These are phyloP conservation scores for Mamestra configurata DNA, from an alignment of 1,140 invertebrate species.

Conservation along the genomic window DNA sequence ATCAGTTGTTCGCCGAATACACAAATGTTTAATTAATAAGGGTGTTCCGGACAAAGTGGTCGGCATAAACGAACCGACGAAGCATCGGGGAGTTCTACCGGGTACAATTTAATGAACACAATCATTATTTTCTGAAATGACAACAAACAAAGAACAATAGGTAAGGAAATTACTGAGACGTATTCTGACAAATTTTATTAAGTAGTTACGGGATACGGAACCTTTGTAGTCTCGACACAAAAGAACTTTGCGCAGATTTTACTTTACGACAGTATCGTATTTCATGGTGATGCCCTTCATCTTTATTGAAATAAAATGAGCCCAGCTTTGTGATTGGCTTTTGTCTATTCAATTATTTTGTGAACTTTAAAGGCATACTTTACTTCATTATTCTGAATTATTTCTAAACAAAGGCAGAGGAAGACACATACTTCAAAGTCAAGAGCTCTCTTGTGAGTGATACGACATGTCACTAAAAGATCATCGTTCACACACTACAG, in stretches of 20 bases:
- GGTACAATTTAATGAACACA: slow-evolving; percentile 40
- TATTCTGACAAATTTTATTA: slow-evolving; percentile 36
- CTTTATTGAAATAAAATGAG: slow-evolving; percentile 37
- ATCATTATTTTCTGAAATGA: slow-evolving; percentile 29
- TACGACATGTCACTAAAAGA: background rate
- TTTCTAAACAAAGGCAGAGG: background rate
- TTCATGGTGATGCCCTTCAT: slow-evolving; percentile 21
- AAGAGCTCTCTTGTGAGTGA: background rate
- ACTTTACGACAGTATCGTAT: slow-evolving; percentile 7
- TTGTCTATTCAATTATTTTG: background rate
- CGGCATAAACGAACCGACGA: slow-evolving; percentile 3
- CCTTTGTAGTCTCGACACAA: slow-evolving; percentile 25
- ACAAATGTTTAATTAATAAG: slow-evolving; percentile 35
- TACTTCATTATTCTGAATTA: background rate
- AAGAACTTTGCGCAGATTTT: slow-evolving; percentile 28
- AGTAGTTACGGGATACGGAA: slow-evolving; percentile 21
- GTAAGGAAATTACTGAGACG: slow-evolving; percentile 29
- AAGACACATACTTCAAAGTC: background rate
- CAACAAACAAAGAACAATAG: slow-evolving; percentile 23
- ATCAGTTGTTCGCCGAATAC: slow-evolving; percentile 12
- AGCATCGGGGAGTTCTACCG: slow-evolving; percentile 23
- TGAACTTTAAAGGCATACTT: background rate
- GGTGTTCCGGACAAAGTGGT: slow-evolving; percentile 24
- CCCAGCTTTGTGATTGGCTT: slow-evolving; percentile 15
- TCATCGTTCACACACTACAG: background rate